phyloP scores from a whole-genome alignment of 2,113 vertebrate species.

The Struthio camelus region DNA sequence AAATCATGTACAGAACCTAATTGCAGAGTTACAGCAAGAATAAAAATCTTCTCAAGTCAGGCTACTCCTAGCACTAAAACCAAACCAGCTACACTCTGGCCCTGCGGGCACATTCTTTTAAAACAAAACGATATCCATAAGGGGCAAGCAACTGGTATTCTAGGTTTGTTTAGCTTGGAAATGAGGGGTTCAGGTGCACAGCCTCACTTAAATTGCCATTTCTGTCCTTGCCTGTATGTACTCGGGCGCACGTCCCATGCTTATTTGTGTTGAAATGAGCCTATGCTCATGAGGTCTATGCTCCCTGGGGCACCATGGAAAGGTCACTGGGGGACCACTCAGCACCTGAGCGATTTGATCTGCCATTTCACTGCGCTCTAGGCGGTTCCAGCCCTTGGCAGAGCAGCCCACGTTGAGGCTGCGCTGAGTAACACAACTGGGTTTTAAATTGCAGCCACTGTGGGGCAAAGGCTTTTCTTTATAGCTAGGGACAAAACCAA shows the following conservation, averaged over 20 bases:
- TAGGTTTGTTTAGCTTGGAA: neutral
- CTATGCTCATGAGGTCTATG: neutral
- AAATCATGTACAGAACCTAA: neutral
- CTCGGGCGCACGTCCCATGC: neutral
- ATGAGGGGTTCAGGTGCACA: neutral
- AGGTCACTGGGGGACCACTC: neutral
- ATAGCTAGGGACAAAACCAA: neutral
- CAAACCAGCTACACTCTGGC: neutral
- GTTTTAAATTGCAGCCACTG: neutral
- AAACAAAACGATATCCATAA: neutral
- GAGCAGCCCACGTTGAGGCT: neutral
- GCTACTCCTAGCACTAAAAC: neutral
- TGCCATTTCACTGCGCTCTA: neutral
- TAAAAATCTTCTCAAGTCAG: neutral
- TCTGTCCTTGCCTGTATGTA: neutral
- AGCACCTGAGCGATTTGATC: neutral
- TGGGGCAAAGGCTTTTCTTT: neutral
- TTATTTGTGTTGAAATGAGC: neutral
- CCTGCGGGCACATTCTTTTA: neutral
- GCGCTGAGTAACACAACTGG: neutral
- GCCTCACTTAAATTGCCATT: fast-evolving
- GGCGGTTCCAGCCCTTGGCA: neutral
- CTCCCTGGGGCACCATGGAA: fast-evolving
- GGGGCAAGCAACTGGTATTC: neutral
- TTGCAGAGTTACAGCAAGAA: neutral